Percentiles rank a stretch among this genome's conserved stretches.
Conservation (phyloP, 2,113 vertebrate genomes). For the Urocolius indicus region DNA sequence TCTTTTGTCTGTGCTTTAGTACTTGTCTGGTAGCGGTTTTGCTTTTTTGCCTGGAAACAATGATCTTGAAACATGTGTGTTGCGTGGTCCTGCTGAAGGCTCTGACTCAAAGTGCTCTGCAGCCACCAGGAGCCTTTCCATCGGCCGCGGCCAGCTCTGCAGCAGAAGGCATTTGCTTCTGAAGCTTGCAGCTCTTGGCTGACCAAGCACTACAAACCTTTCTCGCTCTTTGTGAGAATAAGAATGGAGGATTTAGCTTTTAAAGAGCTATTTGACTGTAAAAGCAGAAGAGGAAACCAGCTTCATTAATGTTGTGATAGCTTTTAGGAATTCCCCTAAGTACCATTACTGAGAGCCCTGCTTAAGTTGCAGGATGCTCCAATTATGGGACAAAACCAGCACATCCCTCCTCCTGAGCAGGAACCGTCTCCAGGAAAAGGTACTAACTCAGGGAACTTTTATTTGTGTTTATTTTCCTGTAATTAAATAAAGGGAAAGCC, state of each 20-base stretch:
- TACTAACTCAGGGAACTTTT: constrained; percentile 5
- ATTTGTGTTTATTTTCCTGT: constrained; percentile 25
- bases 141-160: not conserved
- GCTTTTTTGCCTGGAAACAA: constrained; percentile 43
- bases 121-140: constrained; percentile 28
- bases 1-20: constrained; percentile 23
- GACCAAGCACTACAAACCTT: constrained; percentile 10
- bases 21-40: not conserved
- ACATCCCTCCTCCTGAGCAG: not conserved
- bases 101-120: constrained; percentile 35
- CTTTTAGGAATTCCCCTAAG: constrained; percentile 52
- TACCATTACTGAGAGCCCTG: constrained; percentile 15
- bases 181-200: constrained; percentile 28
- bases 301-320: constrained; percentile 51
- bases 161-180: not conserved
- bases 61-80: not conserved
- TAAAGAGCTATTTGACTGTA: constrained; percentile 43
- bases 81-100: not conserved
- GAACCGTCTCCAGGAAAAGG: constrained; percentile 13
- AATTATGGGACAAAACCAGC: not conserved
- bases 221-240: constrained; percentile 23
- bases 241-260: constrained; percentile 53
- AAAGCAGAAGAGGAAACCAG: constrained; percentile 47
- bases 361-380: constrained; percentile 41
- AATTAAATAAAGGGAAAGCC: constrained; percentile 20